Evolutionary conservation across 2,797 vertebrate genomes (phyloP), one percentile per base, ranked within the genome.

Genomic region (Ceyx erithaca): DNA sequence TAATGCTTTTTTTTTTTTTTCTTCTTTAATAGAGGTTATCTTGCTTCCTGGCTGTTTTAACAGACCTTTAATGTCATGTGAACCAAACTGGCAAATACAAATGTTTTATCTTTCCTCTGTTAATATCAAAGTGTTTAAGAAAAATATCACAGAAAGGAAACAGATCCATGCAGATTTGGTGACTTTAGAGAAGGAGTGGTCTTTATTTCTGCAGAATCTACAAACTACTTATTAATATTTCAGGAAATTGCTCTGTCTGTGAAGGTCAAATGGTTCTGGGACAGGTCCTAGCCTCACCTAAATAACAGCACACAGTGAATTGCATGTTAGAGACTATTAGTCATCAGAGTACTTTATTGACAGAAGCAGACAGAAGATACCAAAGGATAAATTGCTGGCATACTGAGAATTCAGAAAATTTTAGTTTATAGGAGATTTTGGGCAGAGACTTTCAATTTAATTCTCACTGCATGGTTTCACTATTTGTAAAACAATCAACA

Each of bases 11-110:
- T 93, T 87, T 57, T 54, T 37, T 83, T 61, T 4, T 37, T 90
- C 37, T 40, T 40, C 37, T 84, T 83, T 61, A 85, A 37, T 77
- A 80, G 83, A 63, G 22, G 19, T 25, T 87, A 45, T 86, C 43
- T 90, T 88, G 33, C 61, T 64, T 90, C 49, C 77, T 93, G 89
- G 81, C 58, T 86, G 21, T 86, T 92, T 63, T 61, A 85, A 40
- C 63, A 91, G 45, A 30, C 26, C 40, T 93, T 90, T 93, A 77
- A 73, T 90, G 40, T 66, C 33, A 20, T 59, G 64, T 82, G 88
- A 95, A 82, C 90, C 49, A 66, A 69, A 87, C 78, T 62, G 46
- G 26, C 80, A 68, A 79, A 90, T 92, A 72, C 22, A 85, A 45
- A 76, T 90, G 31, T 71, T 95, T 90, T 71, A 63, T 28, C 37